phyloP scores from a whole-genome alignment of 2,797 vertebrate species.

The Helicolenus hilgendorfi region DNA sequence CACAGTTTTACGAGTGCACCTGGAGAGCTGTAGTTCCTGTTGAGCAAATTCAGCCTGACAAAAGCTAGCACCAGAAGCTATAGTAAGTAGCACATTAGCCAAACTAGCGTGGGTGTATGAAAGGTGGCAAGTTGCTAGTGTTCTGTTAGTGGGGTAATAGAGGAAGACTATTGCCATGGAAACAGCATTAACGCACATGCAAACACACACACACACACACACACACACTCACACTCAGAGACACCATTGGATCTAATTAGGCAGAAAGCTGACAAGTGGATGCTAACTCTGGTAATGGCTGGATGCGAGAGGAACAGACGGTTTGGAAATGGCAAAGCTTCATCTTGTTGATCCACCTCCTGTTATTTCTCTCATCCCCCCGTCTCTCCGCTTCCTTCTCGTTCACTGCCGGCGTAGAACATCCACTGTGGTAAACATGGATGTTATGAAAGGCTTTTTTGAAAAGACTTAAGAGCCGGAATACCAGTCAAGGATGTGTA shows the following conservation, averaged over 20 bases:
- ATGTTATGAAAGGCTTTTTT: slow-evolving; percentile 75
- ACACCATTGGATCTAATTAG: slow-evolving; percentile 79
- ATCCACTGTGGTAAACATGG: slow-evolving; percentile 64
- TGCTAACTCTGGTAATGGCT: slow-evolving; percentile 70
- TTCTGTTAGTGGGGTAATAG: slow-evolving; percentile 71
- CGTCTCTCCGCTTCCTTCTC: slow-evolving; percentile 15
- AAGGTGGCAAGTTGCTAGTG: slow-evolving; percentile 53
- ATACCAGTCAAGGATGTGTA: slow-evolving; percentile 41
- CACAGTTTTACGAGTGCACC: neutral
- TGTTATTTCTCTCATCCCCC: slow-evolving; percentile 39
- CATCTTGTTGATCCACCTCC: slow-evolving; percentile 62
- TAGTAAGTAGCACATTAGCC: slow-evolving; percentile 28
- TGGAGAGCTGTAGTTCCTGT: neutral
- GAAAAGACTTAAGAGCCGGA: slow-evolving; percentile 58
- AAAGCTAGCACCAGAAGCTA: slow-evolving; percentile 1
- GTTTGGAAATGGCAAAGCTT: slow-evolving; percentile 71
- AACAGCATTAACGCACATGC: slow-evolving; percentile 70
- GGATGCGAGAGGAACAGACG: slow-evolving; percentile 62
- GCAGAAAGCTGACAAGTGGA: slow-evolving; percentile 76
- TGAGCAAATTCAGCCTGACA: neutral
- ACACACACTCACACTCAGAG: neutral
- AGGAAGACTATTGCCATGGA: slow-evolving; percentile 73
- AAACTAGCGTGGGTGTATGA: slow-evolving; percentile 52
- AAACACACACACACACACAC: slow-evolving; percentile 22
- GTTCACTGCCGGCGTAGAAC: slow-evolving; percentile 26